phyloP scores from a whole-genome alignment of 2,888 invertebrate genomes.

The Neria commutata region DNA sequence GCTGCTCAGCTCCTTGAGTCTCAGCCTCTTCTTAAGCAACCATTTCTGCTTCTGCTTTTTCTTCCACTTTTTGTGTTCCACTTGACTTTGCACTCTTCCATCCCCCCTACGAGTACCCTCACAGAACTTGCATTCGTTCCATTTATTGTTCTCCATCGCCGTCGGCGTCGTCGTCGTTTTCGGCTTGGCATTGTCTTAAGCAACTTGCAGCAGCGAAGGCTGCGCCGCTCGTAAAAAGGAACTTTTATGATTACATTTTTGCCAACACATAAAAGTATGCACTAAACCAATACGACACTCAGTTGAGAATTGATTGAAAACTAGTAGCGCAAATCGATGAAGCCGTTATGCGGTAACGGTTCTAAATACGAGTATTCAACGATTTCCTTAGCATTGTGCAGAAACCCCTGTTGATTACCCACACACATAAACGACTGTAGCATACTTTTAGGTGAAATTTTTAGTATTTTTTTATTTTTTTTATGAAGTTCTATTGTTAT shows the following conservation, averaged over 20 bases:
- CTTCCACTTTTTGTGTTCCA: neutral
- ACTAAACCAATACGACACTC: no score
- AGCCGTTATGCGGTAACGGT: no score
- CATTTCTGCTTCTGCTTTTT: neutral
- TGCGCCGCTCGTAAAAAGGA: constrained; percentile 8
- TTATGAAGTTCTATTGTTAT: no score
- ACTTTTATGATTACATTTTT: constrained; percentile 11
- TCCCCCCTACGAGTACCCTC: neutral
- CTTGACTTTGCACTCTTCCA: neutral
- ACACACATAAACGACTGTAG: no score
- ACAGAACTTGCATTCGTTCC: neutral
- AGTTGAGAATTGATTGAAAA: no score
- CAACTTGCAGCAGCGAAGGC: neutral
- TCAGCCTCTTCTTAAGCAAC: neutral
- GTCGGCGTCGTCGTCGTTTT: no score
- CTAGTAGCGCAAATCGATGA: no score
- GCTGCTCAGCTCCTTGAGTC: neutral
- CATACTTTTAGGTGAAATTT: no score
- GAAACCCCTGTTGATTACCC: no score
- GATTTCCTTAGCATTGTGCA: no score
- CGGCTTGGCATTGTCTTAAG: neutral
- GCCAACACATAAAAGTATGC: constrained; percentile 15
- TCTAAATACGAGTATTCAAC: no score
- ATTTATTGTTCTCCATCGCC: neutral
- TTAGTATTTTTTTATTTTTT: no score